phyloP scores from a whole-genome alignment of 2,113 vertebrate genomes.

The Lampris megalopsis region DNA sequence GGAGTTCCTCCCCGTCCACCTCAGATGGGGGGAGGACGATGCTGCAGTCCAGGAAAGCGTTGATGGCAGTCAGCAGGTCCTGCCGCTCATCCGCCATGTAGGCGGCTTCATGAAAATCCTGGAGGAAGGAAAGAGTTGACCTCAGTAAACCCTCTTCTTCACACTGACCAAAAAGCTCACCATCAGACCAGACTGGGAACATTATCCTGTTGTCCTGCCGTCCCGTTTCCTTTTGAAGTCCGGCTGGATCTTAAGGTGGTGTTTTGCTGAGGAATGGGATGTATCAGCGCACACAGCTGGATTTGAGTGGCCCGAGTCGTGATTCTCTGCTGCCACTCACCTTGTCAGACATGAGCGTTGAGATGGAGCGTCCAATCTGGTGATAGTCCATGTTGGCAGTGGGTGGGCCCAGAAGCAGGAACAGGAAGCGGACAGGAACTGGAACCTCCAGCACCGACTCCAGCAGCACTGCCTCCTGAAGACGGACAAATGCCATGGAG shows the following conservation, averaged over 20 bases:
- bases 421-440: conserved; percentile 91
- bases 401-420: conserved; percentile 91
- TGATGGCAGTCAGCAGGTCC: conserved; percentile 91
- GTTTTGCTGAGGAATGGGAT: too few relatives aligned
- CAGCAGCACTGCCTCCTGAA: conserved; percentile 90
- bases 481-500: conserved; percentile 92
- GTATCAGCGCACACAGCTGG: too few relatives aligned
- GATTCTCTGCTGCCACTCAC: conserved; percentile 63
- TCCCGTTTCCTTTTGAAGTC: too few relatives aligned
- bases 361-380: conserved; percentile 93
- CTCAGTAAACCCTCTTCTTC: too few relatives aligned
- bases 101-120: conserved; percentile 91
- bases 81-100: conserved; percentile 91
- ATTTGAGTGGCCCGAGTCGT: too few relatives aligned
- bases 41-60: conserved; percentile 92
- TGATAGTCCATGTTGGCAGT: conserved; percentile 92
- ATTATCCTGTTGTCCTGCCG: too few relatives aligned
- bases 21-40: conserved; percentile 91
- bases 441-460: conserved; percentile 93
- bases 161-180: too few relatives aligned
- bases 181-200: too few relatives aligned
- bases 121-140: not conserved
- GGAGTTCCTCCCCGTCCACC: conserved; percentile 88
- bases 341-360: conserved; percentile 95
- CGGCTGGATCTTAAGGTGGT: too few relatives aligned